phyloP scores from a whole-genome alignment of 2,797 vertebrate genomes.

The Cuniculus paca region DNA sequence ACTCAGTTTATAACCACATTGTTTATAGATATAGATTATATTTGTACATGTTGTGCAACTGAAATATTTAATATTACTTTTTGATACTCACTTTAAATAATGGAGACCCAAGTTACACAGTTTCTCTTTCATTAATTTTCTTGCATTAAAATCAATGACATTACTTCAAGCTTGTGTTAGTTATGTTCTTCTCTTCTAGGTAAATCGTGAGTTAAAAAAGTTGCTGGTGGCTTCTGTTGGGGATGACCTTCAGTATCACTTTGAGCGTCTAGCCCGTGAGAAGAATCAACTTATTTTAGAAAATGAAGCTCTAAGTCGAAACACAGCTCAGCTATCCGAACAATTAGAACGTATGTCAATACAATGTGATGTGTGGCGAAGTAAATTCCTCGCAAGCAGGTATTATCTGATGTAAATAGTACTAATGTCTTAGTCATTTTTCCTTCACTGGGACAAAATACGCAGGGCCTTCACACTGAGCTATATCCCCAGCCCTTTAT shows the following conservation, averaged over 20 bases:
- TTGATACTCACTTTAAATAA: background rate
- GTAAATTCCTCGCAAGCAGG: constrained; percentile 99
- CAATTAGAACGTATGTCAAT: constrained; percentile 99
- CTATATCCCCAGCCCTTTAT: background rate
- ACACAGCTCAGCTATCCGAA: constrained; percentile 93
- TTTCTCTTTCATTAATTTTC: constrained; percentile 44
- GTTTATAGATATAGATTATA: background rate
- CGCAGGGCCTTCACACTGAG: background rate
- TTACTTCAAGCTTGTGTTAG: background rate
- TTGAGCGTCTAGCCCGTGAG: constrained; percentile 96
- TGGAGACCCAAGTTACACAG: background rate
- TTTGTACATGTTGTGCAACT: background rate
- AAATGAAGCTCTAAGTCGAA: constrained; percentile 94
- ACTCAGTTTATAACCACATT: constrained; percentile 27
- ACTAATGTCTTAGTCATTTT: background rate
- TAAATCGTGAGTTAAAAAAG: constrained; percentile 98
- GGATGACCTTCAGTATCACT: constrained; percentile 98
- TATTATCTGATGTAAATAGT: constrained; percentile 74
- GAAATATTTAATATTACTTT: constrained; percentile 12
- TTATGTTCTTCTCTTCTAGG: constrained; percentile 87
- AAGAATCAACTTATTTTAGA: constrained; percentile 98
- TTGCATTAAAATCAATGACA: background rate
- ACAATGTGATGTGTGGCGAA: constrained; percentile 99
- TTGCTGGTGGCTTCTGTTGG: constrained; percentile 97
- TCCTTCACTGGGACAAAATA: background rate